Percentiles rank a stretch among this genome's conserved stretches.
phyloP scores from a whole-genome alignment of 2,113 vertebrate genomes.

The Trinectes maculatus region DNA sequence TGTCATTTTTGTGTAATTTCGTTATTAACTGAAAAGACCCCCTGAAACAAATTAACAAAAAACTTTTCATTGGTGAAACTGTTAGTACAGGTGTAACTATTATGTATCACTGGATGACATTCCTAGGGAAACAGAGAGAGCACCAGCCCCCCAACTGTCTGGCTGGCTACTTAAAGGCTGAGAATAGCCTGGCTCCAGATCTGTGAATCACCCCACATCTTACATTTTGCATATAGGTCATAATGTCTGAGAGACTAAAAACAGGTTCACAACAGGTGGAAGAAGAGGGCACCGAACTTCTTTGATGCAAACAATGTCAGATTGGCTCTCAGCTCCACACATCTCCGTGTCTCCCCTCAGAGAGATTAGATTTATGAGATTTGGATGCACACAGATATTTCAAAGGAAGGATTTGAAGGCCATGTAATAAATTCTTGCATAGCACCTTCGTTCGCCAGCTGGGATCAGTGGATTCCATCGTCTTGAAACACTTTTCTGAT shows the following conservation, averaged over 20 bases:
- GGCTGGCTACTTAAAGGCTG: not conserved
- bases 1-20: not conserved
- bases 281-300: not conserved
- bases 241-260: not conserved
- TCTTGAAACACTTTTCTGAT: constrained; percentile 52
- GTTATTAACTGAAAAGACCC: not conserved
- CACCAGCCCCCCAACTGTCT: not conserved
- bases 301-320: constrained; percentile 21
- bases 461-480: constrained; percentile 60
- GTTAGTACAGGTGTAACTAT: too few species aligned
- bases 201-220: not conserved
- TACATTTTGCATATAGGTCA: not conserved
- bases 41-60: too few species aligned
- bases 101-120: not conserved
- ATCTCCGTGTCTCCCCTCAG: constrained; percentile 2
- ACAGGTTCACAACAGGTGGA: not conserved
- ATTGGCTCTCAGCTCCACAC: constrained; percentile 8
- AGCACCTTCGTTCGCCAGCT: constrained; percentile 38
- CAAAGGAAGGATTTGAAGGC: constrained; percentile 52
- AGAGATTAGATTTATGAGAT: too few species aligned
- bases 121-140: not conserved
- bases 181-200: not conserved
- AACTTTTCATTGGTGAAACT: not conserved
- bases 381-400: constrained; percentile 39
- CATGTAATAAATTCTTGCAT: constrained; percentile 44